phyloP scores from a whole-genome alignment of 2,113 vertebrate genomes.

The Spea bombifrons region DNA sequence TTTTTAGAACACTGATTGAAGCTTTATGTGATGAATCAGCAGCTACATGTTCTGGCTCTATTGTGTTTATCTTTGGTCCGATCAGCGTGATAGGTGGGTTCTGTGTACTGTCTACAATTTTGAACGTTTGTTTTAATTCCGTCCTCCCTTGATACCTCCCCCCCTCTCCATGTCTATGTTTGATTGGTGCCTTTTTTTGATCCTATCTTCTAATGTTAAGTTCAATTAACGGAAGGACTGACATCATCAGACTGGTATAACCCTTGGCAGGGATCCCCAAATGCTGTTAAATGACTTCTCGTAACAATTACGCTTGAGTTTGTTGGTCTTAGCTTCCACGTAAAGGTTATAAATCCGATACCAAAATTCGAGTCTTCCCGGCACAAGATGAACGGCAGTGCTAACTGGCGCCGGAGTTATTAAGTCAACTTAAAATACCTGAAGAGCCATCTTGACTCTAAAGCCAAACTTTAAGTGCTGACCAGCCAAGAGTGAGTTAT shows the following conservation, averaged over 20 bases:
- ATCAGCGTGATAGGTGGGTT: conserved; percentile 41
- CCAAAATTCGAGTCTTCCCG: neutral
- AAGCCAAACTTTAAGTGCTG: too few species aligned
- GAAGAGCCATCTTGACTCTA: neutral
- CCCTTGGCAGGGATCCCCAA: conserved; percentile 30
- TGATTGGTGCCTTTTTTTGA: conserved; percentile 43
- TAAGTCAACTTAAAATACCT: neutral
- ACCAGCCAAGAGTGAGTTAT: neutral
- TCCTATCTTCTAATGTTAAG: conserved; percentile 36
- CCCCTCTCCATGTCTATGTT: conserved; percentile 18
- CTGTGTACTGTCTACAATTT: conserved; percentile 39
- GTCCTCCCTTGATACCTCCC: conserved; percentile 28
- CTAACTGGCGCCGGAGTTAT: neutral
- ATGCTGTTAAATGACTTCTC: conserved; percentile 19
- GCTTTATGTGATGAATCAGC: conserved; percentile 37
- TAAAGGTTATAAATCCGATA: conserved; percentile 24
- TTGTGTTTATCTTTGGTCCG: conserved; percentile 40
- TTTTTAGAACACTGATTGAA: conserved; percentile 24
- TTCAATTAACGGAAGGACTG: conserved; percentile 42
- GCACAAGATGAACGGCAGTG: neutral
- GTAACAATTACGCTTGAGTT: neutral
- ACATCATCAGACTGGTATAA: conserved; percentile 41
- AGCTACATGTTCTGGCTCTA: conserved; percentile 34
- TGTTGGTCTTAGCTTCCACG: conserved; percentile 10
- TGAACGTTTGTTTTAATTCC: conserved; percentile 46